phyloP scores from a whole-genome alignment of 2,797 vertebrate species.

The Oreonectes daqikongensis region DNA sequence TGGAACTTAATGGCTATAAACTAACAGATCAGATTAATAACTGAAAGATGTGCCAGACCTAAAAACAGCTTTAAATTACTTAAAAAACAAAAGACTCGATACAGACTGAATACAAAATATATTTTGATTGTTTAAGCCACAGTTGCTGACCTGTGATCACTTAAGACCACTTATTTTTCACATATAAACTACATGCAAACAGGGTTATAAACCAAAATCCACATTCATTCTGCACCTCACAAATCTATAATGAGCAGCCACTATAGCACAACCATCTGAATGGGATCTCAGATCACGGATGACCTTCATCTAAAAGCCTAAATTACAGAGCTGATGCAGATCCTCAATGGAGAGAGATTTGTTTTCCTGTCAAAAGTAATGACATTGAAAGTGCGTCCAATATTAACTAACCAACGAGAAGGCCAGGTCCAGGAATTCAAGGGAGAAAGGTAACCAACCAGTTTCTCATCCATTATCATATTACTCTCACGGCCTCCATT shows the following conservation, averaged over 20 bases:
- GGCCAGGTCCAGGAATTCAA: constrained; percentile 5
- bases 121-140: neutral
- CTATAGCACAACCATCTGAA: constrained; percentile 30
- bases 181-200: constrained; percentile 25
- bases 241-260: constrained; percentile 48
- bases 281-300: constrained; percentile 40
- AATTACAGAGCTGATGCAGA: constrained; percentile 59
- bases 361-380: constrained; percentile 59
- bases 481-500: constrained; percentile 70
- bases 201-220: neutral
- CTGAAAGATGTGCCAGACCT: neutral
- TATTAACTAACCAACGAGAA: constrained; percentile 5
- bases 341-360: constrained; percentile 46
- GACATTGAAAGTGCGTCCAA: constrained; percentile 38
- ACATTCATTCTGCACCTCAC: constrained; percentile 29
- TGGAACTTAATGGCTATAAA: neutral
- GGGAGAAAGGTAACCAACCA: constrained; percentile 64
- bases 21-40: neutral
- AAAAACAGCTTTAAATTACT: neutral
- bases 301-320: constrained; percentile 54
- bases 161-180: neutral
- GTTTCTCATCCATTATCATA: constrained; percentile 72
- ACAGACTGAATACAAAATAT: neutral
- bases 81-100: neutral
- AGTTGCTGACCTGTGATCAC: neutral